phyloP scores from a whole-genome alignment of 1,140 invertebrate species.

The Trichoplusia ni region DNA sequence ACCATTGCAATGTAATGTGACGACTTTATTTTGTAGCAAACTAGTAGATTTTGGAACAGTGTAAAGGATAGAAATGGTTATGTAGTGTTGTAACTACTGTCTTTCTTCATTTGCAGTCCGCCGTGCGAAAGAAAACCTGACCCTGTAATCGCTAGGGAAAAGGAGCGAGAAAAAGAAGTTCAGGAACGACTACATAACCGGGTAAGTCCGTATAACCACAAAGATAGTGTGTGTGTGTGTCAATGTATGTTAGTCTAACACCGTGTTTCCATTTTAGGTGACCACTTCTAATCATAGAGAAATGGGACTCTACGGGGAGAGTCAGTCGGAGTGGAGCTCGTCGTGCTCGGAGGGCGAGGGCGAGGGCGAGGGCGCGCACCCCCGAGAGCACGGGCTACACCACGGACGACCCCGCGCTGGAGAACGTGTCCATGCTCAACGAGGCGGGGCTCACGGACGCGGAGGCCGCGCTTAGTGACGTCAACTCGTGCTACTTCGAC shows the following conservation, averaged over 20 bases:
- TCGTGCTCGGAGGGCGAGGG: constrained; percentile 80
- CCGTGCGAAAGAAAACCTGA: constrained; percentile 65
- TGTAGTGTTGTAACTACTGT: no score
- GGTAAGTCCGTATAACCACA: no score
- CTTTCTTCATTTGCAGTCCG: constrained; percentile 59
- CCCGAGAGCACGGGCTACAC: constrained; percentile 91
- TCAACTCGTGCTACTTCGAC: constrained; percentile 91
- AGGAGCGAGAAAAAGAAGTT: constrained; percentile 59
- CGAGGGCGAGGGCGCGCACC: constrained; percentile 81
- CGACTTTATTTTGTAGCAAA: background rate
- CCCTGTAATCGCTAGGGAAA: constrained; percentile 57
- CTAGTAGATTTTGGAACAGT: no score
- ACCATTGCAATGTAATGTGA: no score
- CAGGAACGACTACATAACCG: constrained; percentile 70
- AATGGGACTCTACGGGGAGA: constrained; percentile 81
- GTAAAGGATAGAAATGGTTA: no score
- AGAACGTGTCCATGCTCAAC: constrained; percentile 91
- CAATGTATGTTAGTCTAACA: background rate
- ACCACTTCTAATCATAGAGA: constrained; percentile 69
- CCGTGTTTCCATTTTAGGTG: constrained; percentile 40
- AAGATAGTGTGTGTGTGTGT: no score
- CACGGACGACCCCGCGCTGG: constrained; percentile 90
- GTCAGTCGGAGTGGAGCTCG: constrained; percentile 90
- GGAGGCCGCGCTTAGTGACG: constrained; percentile 91
- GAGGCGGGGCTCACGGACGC: constrained; percentile 93